Base-by-base conservation (phyloP, 2,888 invertebrate genomes). In the Druceiella hillmani region DNA sequence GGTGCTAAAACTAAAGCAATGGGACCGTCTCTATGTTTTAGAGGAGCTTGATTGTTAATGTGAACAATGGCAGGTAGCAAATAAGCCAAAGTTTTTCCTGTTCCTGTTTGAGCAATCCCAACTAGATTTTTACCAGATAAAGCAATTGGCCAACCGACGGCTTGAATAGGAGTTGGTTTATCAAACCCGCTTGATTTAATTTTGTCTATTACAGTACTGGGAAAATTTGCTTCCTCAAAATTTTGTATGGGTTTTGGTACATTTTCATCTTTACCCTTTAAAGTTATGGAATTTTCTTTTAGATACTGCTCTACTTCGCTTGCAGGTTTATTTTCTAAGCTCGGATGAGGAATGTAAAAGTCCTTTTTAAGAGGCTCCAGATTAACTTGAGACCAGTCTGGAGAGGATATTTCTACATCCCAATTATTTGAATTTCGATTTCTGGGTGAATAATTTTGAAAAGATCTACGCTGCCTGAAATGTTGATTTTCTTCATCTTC, bases 41-140 rank as follows among this genome's bases (percentile, higher is more conserved):
- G n/a, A 9, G 75, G 72, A 29, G 76, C 75, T 53, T 84, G 83
- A 44, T 80, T 74, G 44, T 76, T 79, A 41, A 84, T 83, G 56
- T 86, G 86, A 25, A 85, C 77, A 48, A 86, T 78, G 6, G 81
- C 81, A 33, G 84, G 86, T 34, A 79, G 53, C 43, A 77, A 78
- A 55, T 78, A 83, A 55, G 74, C 77, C n/a, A 79, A 63, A 2
- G 79, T 79, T 52, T 79, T 79, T 13, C 79, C 79, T 10, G 78
- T 77, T 14, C 79, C 79, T 9, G 79, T 80, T 58, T 81, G 80
- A 4, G 83, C 83, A 48, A 84, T 82, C 17, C 83, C 83, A 34
- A 83, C 82, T 61, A 83, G 66, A 55, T 84, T 81, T 25, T 68
- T 55, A 1, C 83, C 83, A 42, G 77, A 76, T 57, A 83, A 66